Conservation (phyloP, 2,888 invertebrate genomes). For the Acrobasis suavella region DNA sequence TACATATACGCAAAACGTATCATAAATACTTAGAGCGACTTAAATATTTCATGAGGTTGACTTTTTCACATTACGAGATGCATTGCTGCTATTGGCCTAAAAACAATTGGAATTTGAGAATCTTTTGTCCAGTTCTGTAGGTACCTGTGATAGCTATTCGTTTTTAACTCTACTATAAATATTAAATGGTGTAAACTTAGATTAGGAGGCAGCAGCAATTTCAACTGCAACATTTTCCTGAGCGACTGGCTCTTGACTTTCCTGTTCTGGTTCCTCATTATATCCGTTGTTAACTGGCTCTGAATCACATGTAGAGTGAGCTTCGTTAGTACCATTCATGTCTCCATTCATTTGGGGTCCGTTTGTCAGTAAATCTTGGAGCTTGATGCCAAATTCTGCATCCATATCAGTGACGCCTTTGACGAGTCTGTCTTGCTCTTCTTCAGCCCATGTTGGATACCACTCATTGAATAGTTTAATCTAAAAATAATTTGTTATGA, state of each 20-base stretch:
- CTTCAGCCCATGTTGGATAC: conserved; percentile 89
- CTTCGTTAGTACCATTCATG: conserved; percentile 58
- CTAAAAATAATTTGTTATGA: conserved; percentile 60
- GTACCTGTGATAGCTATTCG: conserved; percentile 1
- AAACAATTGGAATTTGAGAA: not conserved
- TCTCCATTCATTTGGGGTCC: conserved; percentile 68
- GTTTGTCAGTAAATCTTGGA: conserved; percentile 75
- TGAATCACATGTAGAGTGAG: conserved; percentile 47
- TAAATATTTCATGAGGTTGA: too few relatives aligned
- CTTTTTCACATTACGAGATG: not conserved
- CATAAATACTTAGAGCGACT: too few relatives aligned
- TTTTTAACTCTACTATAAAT: conserved; percentile 10
- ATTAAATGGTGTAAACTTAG: conserved; percentile 16
- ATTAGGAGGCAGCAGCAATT: conserved; percentile 72
- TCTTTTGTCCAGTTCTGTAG: not conserved
- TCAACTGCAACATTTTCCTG: conserved; percentile 64
- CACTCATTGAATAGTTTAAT: conserved; percentile 92
- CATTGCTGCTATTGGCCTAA: not conserved
- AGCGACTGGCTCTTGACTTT: conserved; percentile 40
- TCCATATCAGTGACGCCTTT: conserved; percentile 88
- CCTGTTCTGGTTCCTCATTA: conserved; percentile 35
- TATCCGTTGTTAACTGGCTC: conserved; percentile 36
- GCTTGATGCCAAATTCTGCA: conserved; percentile 86
- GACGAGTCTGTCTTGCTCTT: conserved; percentile 87
- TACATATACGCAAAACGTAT: too few relatives aligned